Evolutionary conservation across 1,140 invertebrate species (phyloP), one percentile per base, ranked within the genome.

Genomic region (Mizuhopecten yessoensis): DNA sequence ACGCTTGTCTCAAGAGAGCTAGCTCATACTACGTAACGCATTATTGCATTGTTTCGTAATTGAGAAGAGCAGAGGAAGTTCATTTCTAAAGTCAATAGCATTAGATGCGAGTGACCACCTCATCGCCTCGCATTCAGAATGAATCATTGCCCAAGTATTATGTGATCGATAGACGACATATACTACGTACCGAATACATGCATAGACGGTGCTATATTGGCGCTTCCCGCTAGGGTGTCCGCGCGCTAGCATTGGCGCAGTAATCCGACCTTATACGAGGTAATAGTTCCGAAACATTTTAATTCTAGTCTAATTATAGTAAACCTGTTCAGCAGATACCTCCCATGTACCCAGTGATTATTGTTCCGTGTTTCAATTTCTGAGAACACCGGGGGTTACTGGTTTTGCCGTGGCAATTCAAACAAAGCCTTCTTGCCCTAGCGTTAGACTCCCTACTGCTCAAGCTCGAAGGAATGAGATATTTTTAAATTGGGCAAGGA

Each of bases 261-360:
- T 75, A 75, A 75, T 75, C 5, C n/a, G 5, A 75, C 20, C 57
- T n/a, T 75, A 1, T 29, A 29, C n/a, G 23, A 75, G 57, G 57
- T 75, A 75, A 75, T 75, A 75, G 57, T 75, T 75, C 57, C 57
- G 57, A 75, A 75, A 75, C 57, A 75, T 75, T 75, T 75, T 75
- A 75, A 75, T 75, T 75, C 57, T 75, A 75, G 57, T 29, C 57
- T 75, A 75, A 75, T 75, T 75, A 75, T 75, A 75, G 57, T 17
- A 29, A 75, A 75, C 57, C 57, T 29, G 57, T 75, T 17, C 9
- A 29, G 23, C 17, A 75, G 57, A 75, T 29, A 29, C 57, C 57
- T 75, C 57, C 57, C 23, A 75, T 75, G 57, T 75, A 75, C 57
- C n/a, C 7, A 75, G 23, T 75, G 17, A 75, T 75, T 75, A 75